These are phyloP conservation scores for Carassius carassius DNA, from an alignment of 2,113 vertebrate genomes.

Conservation along the genomic window DNA sequence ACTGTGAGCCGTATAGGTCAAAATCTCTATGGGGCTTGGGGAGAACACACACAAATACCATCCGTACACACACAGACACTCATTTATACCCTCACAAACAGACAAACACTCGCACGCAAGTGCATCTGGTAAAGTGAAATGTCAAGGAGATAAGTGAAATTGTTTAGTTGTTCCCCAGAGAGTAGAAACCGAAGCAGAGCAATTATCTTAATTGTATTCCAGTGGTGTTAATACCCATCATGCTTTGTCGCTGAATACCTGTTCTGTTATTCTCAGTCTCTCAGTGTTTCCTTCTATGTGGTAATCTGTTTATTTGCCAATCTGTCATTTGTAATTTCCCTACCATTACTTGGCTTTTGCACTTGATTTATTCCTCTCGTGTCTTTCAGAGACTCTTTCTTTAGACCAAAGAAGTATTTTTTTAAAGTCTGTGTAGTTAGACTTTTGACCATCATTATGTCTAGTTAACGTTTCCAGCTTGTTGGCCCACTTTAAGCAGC, in stretches of 20 bases:
- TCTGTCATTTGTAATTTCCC: background rate
- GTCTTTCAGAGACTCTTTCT: conserved; percentile 38
- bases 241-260: background rate
- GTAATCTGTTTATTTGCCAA: background rate
- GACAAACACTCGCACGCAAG: conserved; percentile 27
- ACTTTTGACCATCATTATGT: background rate
- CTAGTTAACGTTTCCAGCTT: background rate
- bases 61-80: background rate
- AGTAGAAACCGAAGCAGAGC: conserved; percentile 49
- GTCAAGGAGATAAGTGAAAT: conserved; percentile 63
- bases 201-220: conserved; percentile 58
- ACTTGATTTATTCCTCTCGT: conserved; percentile 29
- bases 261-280: conserved; percentile 47
- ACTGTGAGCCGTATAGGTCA: background rate
- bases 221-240: conserved; percentile 39
- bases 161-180: conserved; percentile 53
- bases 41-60: background rate
- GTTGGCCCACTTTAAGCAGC: background rate
- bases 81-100: background rate
- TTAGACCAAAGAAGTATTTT: background rate
- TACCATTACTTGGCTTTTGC: background rate
- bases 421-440: background rate
- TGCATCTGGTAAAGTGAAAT: conserved; percentile 57
- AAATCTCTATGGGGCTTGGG: background rate
- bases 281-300: conserved; percentile 55